Conservation (phyloP, 2,797 vertebrate genomes). For the Sebastes wilsoni region DNA sequence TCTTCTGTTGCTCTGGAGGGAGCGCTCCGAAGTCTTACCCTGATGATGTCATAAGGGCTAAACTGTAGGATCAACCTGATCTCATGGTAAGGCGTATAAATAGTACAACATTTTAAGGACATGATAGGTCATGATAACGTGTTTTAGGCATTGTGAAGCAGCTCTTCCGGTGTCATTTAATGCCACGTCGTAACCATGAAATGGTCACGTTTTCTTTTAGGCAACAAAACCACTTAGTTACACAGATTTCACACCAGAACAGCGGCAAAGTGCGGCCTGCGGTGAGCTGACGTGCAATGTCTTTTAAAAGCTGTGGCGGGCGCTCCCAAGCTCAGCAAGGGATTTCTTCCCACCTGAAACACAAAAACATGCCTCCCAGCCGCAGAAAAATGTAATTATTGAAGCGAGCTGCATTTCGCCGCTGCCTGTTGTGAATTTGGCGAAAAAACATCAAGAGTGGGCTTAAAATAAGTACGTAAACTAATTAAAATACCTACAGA, state of each 20-base stretch:
- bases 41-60: not conserved
- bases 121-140: not conserved
- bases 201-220: not conserved
- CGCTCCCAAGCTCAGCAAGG: too few species aligned
- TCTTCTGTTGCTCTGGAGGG: not conserved
- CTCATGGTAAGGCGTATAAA: not conserved
- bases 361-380: too few species aligned
- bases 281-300: too few species aligned
- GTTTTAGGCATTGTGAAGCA: too few species aligned
- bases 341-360: too few species aligned
- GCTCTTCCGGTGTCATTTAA: not conserved
- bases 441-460: not conserved
- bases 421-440: too few species aligned
- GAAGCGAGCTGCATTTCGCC: too few species aligned
- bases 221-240: not conserved
- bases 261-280: too few species aligned
- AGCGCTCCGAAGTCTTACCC: not conserved
- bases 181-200: accelerated
- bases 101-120: not conserved
- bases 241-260: too few species aligned
- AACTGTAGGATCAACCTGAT: not conserved
- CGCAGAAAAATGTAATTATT: accelerated
- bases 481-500: not conserved
- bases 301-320: too few species aligned
- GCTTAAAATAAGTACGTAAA: accelerated